A percentile compares a stretch with the other conserved stretches of the same genome.
phyloP scores from a whole-genome alignment of 2,888 invertebrate genomes.

The Digitonthophagus gazella region DNA sequence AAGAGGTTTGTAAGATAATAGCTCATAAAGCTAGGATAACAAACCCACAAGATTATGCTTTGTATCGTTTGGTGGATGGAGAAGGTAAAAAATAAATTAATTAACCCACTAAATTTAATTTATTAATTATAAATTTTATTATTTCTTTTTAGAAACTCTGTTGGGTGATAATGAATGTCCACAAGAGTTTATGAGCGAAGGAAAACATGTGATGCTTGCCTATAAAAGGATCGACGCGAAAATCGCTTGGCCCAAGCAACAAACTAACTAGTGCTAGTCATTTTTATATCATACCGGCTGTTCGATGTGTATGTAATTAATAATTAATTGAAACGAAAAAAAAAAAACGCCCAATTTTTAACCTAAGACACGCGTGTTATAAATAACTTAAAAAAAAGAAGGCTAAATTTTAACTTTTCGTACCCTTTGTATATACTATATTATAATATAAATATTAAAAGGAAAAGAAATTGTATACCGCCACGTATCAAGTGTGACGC shows the following conservation, averaged over 20 bases:
- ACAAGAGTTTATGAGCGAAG: constrained; percentile 78
- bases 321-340: constrained; percentile 20
- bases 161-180: constrained; percentile 87
- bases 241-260: constrained; percentile 88
- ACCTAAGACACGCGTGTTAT: constrained; percentile 1
- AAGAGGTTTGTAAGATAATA: constrained; percentile 90
- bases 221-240: constrained; percentile 95
- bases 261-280: constrained; percentile 41
- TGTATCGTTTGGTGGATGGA: constrained; percentile 86
- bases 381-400: constrained; percentile 11
- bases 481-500: constrained; percentile 29
- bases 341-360: background rate
- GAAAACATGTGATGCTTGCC: constrained; percentile 86
- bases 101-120: background rate
- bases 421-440: constrained; percentile 13
- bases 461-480: constrained; percentile 21
- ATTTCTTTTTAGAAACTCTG: constrained; percentile 75
- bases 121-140: background rate
- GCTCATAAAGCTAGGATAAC: constrained; percentile 94
- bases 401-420: constrained; percentile 17
- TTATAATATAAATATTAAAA: background rate
- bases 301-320: constrained; percentile 24
- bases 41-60: constrained; percentile 93
- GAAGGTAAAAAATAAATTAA: constrained; percentile 63
- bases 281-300: constrained; percentile 35